phyloP scores from a whole-genome alignment of 2,113 vertebrate genomes.

The Sinocyclocheilus anshuiensis region DNA sequence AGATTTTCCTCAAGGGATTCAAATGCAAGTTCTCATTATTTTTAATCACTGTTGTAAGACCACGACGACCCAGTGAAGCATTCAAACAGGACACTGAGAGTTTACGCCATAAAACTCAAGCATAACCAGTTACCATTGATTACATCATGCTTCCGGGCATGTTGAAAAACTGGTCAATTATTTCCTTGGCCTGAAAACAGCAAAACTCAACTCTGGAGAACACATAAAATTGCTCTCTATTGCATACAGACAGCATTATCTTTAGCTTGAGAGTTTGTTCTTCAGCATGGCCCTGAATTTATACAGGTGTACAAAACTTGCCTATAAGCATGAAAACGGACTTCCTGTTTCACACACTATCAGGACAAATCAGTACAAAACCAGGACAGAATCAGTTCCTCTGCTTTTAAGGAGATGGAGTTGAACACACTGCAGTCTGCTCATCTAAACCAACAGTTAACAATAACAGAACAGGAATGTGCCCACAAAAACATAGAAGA shows the following conservation, averaged over 20 bases:
- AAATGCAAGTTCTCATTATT: slow-evolving; percentile 3
- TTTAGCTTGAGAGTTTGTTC: neutral
- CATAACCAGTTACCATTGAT: slow-evolving; percentile 24
- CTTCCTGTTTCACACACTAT: neutral
- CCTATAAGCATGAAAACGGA: neutral
- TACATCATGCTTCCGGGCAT: slow-evolving; percentile 31
- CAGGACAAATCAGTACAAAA: neutral
- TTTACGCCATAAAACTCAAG: neutral
- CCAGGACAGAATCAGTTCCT: neutral
- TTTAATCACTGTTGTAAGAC: slow-evolving; percentile 21
- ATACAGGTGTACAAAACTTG: neutral
- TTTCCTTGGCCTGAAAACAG: slow-evolving; percentile 9
- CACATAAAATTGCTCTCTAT: neutral
- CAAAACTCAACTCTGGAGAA: slow-evolving; percentile 9
- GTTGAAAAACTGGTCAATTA: slow-evolving; percentile 16
- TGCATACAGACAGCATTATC: neutral
- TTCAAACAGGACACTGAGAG: neutral
- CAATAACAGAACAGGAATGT: neutral
- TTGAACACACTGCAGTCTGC: neutral
- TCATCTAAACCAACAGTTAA: neutral
- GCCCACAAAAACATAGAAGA: neutral
- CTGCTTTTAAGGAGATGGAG: neutral
- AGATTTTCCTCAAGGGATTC: neutral
- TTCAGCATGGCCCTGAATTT: neutral
- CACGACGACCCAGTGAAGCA: neutral